These are phyloP conservation scores for Perizoma flavofasciatum DNA, from an alignment of 2,888 invertebrate genomes.

Conservation along the genomic window DNA sequence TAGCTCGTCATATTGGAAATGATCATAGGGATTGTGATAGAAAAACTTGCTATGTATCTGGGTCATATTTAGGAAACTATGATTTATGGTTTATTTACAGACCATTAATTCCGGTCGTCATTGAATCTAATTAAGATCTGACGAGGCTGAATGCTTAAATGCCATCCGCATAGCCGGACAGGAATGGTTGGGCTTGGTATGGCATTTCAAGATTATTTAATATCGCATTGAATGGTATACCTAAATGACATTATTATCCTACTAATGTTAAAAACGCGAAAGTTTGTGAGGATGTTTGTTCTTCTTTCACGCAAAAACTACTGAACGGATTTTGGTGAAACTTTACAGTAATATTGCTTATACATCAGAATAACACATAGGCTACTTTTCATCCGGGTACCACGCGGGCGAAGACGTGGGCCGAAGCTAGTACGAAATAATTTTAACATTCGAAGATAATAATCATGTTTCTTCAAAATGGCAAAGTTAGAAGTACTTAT, in stretches of 20 bases:
- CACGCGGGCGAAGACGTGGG: too few species aligned
- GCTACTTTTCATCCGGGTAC: too few species aligned
- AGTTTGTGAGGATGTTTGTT: too few species aligned
- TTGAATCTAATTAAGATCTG: slow-evolving; percentile 27
- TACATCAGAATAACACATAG: too few species aligned
- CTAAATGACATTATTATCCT: slow-evolving; percentile 5
- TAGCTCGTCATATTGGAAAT: background rate
- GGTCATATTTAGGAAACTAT: slow-evolving; percentile 30
- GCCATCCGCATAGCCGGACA: slow-evolving; percentile 25
- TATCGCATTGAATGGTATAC: slow-evolving; percentile 7
- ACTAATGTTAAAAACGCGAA: too few species aligned
- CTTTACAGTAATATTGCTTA: too few species aligned
- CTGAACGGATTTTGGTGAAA: too few species aligned
- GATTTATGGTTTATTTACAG: slow-evolving; percentile 27
- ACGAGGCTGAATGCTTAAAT: slow-evolving; percentile 25
- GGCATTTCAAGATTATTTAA: slow-evolving; percentile 21
- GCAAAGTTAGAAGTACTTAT: too few species aligned
- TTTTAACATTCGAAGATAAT: background rate
- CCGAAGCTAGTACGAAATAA: too few species aligned
- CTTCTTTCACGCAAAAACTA: too few species aligned
- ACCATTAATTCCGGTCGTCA: slow-evolving; percentile 24
- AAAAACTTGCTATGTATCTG: slow-evolving; percentile 11
- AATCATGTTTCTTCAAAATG: background rate
- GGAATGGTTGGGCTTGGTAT: slow-evolving; percentile 17
- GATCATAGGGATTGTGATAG: background rate